Evolutionary conservation across 1,140 invertebrate genomes (phyloP), one percentile per base, ranked within the genome.

Genomic region (Battus philenor): DNA sequence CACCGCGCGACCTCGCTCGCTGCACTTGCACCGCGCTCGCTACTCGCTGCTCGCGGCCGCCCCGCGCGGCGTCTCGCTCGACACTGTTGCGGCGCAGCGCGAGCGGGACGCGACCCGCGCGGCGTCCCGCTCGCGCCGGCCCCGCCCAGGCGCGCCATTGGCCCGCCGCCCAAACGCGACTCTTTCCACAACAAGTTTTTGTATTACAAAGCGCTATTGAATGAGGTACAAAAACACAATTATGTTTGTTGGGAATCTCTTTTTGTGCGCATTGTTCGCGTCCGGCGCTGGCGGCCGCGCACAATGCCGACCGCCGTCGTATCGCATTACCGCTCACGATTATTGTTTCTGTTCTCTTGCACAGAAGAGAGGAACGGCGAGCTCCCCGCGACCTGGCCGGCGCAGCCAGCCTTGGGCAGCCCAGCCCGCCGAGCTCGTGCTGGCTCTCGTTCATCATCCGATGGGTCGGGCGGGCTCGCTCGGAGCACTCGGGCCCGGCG

Each of bases 21-120:
- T 64, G 54, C 51, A 79, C 15, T 61, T 74, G 74, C 79, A 82
- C 76, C 81, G 76, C 79, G 79, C 79, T 78, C 79, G 78, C 80
- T 82, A 80, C 78, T 77, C 65, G 68, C 66, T 74, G 77, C 80
- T 84, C 53, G 31, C 13, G 17, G 33, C 47, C 22, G n/a, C n/a
- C n/a, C n/a, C n/a, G n/a, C n/a, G n/a, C n/a, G n/a, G n/a, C n/a
- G n/a, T n/a, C n/a, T n/a, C n/a, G 32, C 20, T 7, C 33, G 16
- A 6, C 6, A 6, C 18, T 2, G 6, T 2, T 6, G 18, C 2
- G 18, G 6, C 18, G 12, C n/a, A n/a, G 18, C 6, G 18, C 18
- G 18, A 20, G 18, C 18, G 18, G 6, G 18, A 20, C 18, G 12
- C n/a, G n/a, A n/a, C n/a, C n/a, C n/a, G n/a, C n/a, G n/a, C n/a